Percentiles rank a stretch among this genome's conserved stretches.
These are phyloP conservation scores for Apteryx mantelli DNA, from an alignment of 2,113 vertebrate genomes.

Conservation along the genomic window DNA sequence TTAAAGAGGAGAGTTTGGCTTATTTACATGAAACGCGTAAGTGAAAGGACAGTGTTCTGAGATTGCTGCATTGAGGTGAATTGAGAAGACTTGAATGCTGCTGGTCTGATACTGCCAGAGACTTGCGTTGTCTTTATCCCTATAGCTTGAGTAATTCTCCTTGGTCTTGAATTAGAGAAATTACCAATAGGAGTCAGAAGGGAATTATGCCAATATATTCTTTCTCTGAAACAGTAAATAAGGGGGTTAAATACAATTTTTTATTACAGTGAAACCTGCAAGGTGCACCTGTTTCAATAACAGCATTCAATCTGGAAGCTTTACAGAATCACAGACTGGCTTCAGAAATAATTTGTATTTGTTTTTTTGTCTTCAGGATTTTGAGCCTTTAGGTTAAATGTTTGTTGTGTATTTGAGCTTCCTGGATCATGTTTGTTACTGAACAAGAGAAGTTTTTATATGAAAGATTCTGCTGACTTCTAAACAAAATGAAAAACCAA, in stretches of 20 bases:
- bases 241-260: neutral
- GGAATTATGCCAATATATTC: neutral
- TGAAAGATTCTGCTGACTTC: neutral
- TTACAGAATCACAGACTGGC: accelerated
- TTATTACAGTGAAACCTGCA: too few species aligned
- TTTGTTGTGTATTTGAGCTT: neutral
- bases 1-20: neutral
- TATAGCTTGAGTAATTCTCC: accelerated
- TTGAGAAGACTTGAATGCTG: accelerated
- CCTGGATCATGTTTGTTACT: accelerated
- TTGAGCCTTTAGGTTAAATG: accelerated
- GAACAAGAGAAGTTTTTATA: neutral
- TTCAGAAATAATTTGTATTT: neutral
- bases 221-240: accelerated
- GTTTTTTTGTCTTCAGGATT: neutral
- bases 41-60: neutral
- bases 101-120: neutral
- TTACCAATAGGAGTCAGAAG: accelerated
- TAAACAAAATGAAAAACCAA: neutral
- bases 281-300: neutral
- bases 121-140: accelerated
- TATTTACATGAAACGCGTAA: accelerated
- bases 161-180: accelerated
- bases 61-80: accelerated
- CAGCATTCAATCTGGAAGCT: neutral